These are phyloP conservation scores for Peromyscus californicus DNA, from an alignment of 2,113 vertebrate species.

Conservation along the genomic window DNA sequence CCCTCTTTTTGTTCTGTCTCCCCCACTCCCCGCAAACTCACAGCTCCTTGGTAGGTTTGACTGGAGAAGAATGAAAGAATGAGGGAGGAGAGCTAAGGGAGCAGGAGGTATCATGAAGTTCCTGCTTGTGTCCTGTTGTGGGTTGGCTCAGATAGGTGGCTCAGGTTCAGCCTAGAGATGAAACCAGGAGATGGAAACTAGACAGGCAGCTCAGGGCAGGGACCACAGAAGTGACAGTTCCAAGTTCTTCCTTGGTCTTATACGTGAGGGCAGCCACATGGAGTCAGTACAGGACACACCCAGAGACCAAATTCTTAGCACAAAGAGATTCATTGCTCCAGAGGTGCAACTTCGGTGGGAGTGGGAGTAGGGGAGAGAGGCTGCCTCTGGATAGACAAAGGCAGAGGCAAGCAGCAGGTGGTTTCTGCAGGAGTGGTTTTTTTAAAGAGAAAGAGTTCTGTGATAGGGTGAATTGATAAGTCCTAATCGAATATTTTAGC, in stretches of 20 bases:
- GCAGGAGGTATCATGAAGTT: neutral
- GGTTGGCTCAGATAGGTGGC: neutral
- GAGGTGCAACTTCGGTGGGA: too few relatives aligned
- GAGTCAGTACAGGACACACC: too few relatives aligned
- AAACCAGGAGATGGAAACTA: neutral
- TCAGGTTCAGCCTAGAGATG: neutral
- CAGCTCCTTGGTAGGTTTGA: neutral
- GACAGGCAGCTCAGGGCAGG: neutral
- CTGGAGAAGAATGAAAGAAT: neutral
- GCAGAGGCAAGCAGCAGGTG: too few relatives aligned
- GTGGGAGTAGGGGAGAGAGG: too few relatives aligned
- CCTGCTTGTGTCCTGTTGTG: neutral
- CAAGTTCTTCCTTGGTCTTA: neutral
- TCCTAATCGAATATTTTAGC: too few relatives aligned
- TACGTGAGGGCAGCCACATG: too few relatives aligned
- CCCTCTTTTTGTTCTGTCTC: neutral
- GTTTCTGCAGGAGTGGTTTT: too few relatives aligned
- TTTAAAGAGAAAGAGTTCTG: too few relatives aligned
- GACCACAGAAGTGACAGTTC: neutral
- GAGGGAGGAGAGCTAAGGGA: neutral
- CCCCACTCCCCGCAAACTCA: neutral
- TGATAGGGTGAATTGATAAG: too few relatives aligned
- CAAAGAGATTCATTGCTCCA: too few relatives aligned
- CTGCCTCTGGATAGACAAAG: too few relatives aligned
- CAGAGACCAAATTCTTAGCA: too few relatives aligned